Percentiles rank a stretch among this genome's conserved stretches.
phyloP scores from a whole-genome alignment of 2,113 vertebrate genomes.

The Pachycephala philippinensis region DNA sequence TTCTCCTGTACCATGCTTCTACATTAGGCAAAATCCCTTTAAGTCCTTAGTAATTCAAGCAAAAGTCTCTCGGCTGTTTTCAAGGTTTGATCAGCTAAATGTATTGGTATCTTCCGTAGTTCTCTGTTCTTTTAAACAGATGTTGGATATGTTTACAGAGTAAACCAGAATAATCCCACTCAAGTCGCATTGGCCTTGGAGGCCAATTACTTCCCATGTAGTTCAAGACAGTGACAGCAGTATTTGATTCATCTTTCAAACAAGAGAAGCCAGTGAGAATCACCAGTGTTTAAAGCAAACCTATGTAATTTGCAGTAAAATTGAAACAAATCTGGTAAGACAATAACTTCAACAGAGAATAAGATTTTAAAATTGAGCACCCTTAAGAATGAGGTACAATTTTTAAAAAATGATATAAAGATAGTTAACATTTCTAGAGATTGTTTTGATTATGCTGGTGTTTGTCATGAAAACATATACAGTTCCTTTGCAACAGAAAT shows the following conservation, averaged over 20 bases:
- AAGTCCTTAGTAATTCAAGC: not conserved
- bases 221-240: not conserved
- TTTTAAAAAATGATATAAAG: not conserved
- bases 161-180: not conserved
- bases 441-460: not conserved
- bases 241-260: not conserved
- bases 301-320: not conserved
- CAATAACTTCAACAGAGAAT: not conserved
- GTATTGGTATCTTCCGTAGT: not conserved
- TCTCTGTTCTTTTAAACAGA: not conserved
- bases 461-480: not conserved
- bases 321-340: not conserved
- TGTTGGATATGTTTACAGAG: not conserved
- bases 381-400: not conserved
- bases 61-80: not conserved
- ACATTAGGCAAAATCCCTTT: not conserved
- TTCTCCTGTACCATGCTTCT: not conserved
- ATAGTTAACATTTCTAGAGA: not conserved
- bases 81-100: not conserved
- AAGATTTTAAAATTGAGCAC: not conserved
- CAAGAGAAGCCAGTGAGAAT: not conserved
- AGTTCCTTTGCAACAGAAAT: not conserved
- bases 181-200: not conserved
- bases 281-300: not conserved
- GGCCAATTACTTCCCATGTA: not conserved